Evolutionary conservation across 92 coral and sea anemone species (phyloP).

Genomic region (Parazoanthus darwini): DNA sequence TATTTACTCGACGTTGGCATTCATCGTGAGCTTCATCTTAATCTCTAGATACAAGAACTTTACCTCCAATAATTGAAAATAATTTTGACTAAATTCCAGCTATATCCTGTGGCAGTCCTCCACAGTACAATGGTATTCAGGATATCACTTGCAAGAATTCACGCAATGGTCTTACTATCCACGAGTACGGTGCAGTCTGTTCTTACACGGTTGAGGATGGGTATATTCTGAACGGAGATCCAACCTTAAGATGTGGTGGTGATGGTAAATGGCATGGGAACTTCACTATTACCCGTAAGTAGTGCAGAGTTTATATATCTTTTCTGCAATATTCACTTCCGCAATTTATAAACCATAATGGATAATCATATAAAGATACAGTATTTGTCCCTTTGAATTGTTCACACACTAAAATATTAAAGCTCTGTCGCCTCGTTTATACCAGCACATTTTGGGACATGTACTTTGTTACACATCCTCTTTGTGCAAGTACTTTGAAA

Average conservation of each 20-base stretch:
- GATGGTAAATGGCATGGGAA: not conserved
- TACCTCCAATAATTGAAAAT: no score
- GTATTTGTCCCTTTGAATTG: no score
- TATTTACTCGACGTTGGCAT: no score
- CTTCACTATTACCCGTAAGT: not conserved
- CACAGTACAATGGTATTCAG: not conserved
- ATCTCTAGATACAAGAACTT: no score
- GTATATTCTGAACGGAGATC: not conserved
- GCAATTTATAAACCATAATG: no score
- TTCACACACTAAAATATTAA: no score
- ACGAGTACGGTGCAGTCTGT: constrained; percentile 19
- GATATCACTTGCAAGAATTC: not conserved
- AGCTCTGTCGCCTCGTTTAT: no score
- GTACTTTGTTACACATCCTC: no score
- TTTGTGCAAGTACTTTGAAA: no score
- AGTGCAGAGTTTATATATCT: not conserved
- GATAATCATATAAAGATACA: no score
- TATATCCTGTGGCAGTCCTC: not conserved
- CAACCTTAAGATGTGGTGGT: not conserved
- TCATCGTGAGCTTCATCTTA: no score
- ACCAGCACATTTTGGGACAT: no score
- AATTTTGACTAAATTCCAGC: not conserved
- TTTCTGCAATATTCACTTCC: not conserved
- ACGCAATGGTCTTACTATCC: not conserved
- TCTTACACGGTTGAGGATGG: not conserved